These are phyloP conservation scores for Planococcus citri DNA, from an alignment of 1,140 invertebrate species.

Conservation along the genomic window DNA sequence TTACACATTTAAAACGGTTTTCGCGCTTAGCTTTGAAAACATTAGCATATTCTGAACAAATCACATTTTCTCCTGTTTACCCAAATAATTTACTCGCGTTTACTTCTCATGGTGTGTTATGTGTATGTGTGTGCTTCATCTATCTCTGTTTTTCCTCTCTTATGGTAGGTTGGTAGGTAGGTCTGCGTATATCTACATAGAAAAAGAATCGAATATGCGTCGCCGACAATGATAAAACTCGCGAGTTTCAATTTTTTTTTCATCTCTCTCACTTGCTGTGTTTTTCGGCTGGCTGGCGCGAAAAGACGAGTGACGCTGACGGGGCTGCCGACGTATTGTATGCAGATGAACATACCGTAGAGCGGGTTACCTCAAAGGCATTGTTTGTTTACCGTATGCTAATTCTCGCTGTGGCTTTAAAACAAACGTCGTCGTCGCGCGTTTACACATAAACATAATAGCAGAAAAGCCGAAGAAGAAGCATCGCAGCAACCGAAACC, in stretches of 20 bases:
- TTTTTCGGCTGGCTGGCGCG: neutral
- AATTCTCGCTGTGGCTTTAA: neutral
- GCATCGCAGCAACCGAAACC: too few species aligned
- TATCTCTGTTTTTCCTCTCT: too few species aligned
- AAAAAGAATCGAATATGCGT: conserved; percentile 8
- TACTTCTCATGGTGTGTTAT: too few species aligned
- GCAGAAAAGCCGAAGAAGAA: too few species aligned
- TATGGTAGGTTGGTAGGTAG: too few species aligned
- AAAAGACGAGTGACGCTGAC: neutral
- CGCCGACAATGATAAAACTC: neutral
- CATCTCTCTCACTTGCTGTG: too few species aligned
- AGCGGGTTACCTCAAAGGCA: neutral
- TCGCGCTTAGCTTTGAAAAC: neutral
- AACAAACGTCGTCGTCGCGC: too few species aligned
- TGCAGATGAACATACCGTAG: neutral
- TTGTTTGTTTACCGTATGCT: conserved; percentile 6
- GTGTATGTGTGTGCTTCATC: too few species aligned
- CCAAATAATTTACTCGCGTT: neutral
- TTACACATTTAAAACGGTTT: conserved; percentile 8
- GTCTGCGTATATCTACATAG: too few species aligned
- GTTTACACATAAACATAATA: too few species aligned
- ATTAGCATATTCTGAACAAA: neutral
- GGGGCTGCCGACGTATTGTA: neutral
- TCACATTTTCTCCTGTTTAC: neutral
- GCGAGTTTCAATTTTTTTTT: too few species aligned